Evolutionary conservation across 2,113 vertebrate species (phyloP), one percentile per base, ranked within the genome.

Genomic region (Pleuronectes platessa): DNA sequence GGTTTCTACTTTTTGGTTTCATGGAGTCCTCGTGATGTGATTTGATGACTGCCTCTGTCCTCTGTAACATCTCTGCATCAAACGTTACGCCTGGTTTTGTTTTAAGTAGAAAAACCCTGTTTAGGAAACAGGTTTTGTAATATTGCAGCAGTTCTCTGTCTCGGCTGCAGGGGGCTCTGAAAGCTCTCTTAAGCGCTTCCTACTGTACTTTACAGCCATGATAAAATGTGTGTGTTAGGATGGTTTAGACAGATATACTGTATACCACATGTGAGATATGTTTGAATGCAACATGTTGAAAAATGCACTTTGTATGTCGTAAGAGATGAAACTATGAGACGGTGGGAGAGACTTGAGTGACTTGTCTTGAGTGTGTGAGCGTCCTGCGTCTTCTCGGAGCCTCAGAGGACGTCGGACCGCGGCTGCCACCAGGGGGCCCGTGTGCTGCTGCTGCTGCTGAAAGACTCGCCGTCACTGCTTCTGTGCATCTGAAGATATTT

Each of bases 401-500:
- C 70, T 61, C n/a, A 35, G 71, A 72, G 40, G 40, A 42, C 40
- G 40, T 13, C 11, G 0, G 40, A 42, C 40, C 10, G 12, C 40
- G 3, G 12, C 40, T 42, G 40, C 40, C 11, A 42, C 60, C 72
- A 74, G 79, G 68, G 64, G 26, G 68, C 65, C 74, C 79, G 54
- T 66, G 79, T 74, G 73, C 71, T 68, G 73, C 85, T 89, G 79
- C 78, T 68, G 73, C 83, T 89, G 79, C 78, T 79, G 74, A 88
- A 56, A 78, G 83, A 86, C 84, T 78, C 71, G 65, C 66, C 63
- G 71, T 79, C 82, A 84, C 74, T 85, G 89, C 82, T 89, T 78
- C 68, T 90, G 89, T 87, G 85, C 86, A 86, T 93, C 83, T 85
- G 75, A 79, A 63, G 77, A 81, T 79, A 82, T 90, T 91, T 85